Evolutionary conservation across 2,888 invertebrate genomes (phyloP), one percentile per base, ranked within the genome.

Genomic region (Gasteruption jaculator): DNA sequence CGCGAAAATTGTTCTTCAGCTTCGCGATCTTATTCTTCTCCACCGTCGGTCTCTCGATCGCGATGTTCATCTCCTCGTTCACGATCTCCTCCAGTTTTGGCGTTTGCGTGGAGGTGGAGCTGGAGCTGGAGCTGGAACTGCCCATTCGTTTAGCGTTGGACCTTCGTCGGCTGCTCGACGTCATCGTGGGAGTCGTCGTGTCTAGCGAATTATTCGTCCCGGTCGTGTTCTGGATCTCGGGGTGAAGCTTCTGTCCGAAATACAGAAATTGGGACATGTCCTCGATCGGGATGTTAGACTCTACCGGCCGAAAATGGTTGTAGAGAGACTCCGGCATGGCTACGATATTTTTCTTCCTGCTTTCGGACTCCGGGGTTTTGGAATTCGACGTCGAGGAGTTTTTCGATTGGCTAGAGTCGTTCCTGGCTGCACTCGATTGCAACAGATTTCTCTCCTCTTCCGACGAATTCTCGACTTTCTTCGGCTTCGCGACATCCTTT

Each of bases 181-280:
- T 35, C 16, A n/a, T n/a, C 35, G 25, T 6, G 54, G 38, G 5
- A 32, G n/a, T n/a, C n/a, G n/a, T n/a, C n/a, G n/a, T n/a, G n/a
- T n/a, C n/a, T n/a, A n/a, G n/a, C n/a, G n/a, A n/a, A n/a, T n/a
- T n/a, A n/a, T n/a, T 21, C 21, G 44, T 46, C 3, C 54, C 56
- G 2, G 64, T 57, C 0, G 50, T 52, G 26, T 61, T 61, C 14
- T 55, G 71, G 31, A 61, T 64, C 1, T 74, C 63, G 0, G 74
- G 73, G 1, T 73, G 72, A 26, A 78, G 58, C 60, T 85, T 85
- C 58, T 83, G 80, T 0, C 85, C 85, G 60, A 85, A 85, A 58
- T 76, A 81, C 42, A 83, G 72, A 65, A 85, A 85, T 8, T 84
- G 83, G 34, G 80, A 78, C 73, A 83, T 77, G 56, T 83, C 83